phyloP scores from a whole-genome alignment of 2,113 vertebrate species.

The Tachysurus fulvidraco region DNA sequence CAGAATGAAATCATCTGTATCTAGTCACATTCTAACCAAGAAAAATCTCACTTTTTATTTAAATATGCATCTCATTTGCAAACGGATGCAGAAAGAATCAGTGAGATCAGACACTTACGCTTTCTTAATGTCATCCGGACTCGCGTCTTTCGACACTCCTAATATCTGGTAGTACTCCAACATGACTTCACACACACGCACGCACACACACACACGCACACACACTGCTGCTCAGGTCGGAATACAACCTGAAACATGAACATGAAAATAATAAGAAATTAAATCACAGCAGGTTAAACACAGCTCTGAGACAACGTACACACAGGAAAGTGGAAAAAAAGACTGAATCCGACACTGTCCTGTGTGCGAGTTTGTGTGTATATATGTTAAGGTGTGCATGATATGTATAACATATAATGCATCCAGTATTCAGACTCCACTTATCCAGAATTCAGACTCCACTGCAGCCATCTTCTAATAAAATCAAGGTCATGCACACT shows the following conservation, averaged over 20 bases:
- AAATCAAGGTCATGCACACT: background rate
- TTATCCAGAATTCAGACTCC: background rate
- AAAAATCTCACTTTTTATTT: background rate
- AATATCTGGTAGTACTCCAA: constrained; percentile 94
- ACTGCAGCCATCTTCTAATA: background rate
- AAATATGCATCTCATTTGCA: background rate
- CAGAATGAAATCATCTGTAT: background rate
- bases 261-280: background rate
- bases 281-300: background rate
- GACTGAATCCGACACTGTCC: background rate
- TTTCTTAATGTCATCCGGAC: constrained; percentile 94
- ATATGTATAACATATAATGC: background rate
- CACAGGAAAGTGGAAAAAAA: background rate
- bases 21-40: too few species aligned
- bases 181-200: constrained; percentile 74
- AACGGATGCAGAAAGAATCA: background rate
- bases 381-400: background rate
- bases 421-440: background rate
- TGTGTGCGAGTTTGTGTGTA: background rate
- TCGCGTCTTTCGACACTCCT: constrained; percentile 84
- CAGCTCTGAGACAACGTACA: background rate
- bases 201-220: background rate
- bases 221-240: background rate
- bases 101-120: constrained; percentile 80
- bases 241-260: constrained; percentile 20